A percentile compares a stretch with the other conserved stretches of the same genome.
Conservation (phyloP, 1,140 invertebrate genomes). For the Drosophila gunungcola region DNA sequence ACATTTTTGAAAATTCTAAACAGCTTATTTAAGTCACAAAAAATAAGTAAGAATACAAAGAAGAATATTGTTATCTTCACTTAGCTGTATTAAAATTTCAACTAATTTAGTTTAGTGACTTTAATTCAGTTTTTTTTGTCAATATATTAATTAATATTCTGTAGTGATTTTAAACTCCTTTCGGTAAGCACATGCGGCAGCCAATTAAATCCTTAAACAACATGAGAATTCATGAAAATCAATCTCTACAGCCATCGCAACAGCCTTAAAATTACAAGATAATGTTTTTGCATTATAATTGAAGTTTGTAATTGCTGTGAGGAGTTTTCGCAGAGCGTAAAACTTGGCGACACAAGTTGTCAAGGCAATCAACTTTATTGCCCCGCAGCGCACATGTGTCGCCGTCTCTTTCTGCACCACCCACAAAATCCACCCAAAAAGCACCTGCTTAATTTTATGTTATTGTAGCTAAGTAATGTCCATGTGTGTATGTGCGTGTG, state of each 20-base stretch:
- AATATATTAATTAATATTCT: background rate
- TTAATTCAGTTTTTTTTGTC: too few relatives aligned
- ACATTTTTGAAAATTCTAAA: too few relatives aligned
- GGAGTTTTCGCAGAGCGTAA: constrained; percentile 27
- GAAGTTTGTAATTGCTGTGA: constrained; percentile 44
- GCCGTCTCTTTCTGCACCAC: constrained; percentile 1
- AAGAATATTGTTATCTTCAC: too few relatives aligned
- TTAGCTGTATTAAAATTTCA: too few relatives aligned
- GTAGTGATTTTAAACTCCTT: background rate
- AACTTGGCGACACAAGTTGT: constrained; percentile 54
- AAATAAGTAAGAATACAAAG: too few relatives aligned
- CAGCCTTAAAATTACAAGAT: constrained; percentile 35
- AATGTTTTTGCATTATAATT: constrained; percentile 49
- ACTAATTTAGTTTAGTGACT: too few relatives aligned
- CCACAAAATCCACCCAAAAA: background rate
- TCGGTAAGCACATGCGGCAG: constrained; percentile 3
- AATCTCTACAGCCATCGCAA: constrained; percentile 2
- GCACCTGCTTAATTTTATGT: constrained; percentile 26
- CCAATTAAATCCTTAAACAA: constrained; percentile 10
- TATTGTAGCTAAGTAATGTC: constrained; percentile 47
- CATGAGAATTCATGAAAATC: constrained; percentile 1
- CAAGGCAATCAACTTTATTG: constrained; percentile 59
- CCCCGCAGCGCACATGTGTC: constrained; percentile 52
- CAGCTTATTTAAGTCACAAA: too few relatives aligned
- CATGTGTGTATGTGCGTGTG: constrained; percentile 22